Evolutionary conservation across 1,140 invertebrate genomes (phyloP).

Genomic region (Magallana angulata): DNA sequence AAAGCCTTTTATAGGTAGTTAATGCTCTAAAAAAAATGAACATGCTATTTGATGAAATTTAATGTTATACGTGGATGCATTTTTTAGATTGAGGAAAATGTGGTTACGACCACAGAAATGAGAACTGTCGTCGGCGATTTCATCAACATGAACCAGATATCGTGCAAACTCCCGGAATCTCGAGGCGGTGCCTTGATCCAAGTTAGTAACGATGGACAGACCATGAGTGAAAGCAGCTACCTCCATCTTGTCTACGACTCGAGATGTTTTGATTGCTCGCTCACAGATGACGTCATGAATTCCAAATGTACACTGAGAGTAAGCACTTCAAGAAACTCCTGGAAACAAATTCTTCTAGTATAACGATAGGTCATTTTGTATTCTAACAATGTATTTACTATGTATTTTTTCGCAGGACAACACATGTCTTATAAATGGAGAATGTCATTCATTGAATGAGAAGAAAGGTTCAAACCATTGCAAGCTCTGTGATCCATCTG

Average conservation of each 20-base stretch:
- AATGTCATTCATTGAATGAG: slow-evolving; percentile 41
- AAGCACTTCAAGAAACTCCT: not conserved
- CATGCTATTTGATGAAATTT: too few relatives aligned
- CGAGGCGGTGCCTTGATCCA: slow-evolving; percentile 44
- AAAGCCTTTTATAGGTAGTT: too few relatives aligned
- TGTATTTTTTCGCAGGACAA: slow-evolving; percentile 20
- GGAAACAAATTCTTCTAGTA: too few relatives aligned
- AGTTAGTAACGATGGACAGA: slow-evolving; percentile 50
- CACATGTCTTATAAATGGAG: slow-evolving; percentile 52
- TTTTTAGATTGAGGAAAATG: slow-evolving; percentile 8
- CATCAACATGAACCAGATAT: slow-evolving; percentile 51
- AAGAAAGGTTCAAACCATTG: slow-evolving; percentile 43
- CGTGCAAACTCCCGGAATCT: slow-evolving; percentile 51
- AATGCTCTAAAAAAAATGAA: too few relatives aligned
- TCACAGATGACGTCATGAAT: slow-evolving; percentile 23
- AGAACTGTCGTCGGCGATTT: slow-evolving; percentile 35
- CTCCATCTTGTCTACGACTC: slow-evolving; percentile 54
- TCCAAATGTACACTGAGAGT: slow-evolving; percentile 42
- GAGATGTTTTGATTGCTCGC: slow-evolving; percentile 45
- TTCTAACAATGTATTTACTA: not conserved
- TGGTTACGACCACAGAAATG: not conserved
- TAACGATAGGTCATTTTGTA: not conserved
- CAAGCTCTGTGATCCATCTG: slow-evolving; percentile 52
- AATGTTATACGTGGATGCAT: not conserved
- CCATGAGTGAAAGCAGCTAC: slow-evolving; percentile 37